Base-by-base conservation (phyloP, 2,113 vertebrate genomes). In the Gadus macrocephalus region DNA sequence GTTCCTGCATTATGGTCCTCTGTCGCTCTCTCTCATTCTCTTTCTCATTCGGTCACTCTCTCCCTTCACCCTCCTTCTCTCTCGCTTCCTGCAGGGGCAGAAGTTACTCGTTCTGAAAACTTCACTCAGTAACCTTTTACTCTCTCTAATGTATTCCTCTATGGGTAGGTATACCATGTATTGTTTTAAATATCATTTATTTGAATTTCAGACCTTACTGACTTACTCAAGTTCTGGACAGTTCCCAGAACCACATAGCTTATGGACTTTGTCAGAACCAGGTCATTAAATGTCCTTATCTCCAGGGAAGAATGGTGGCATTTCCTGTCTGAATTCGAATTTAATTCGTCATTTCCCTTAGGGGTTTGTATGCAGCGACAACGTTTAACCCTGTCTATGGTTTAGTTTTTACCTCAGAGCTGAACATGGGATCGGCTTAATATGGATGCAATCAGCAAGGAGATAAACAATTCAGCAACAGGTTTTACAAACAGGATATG, bases 61-160 rank as follows among this genome's bases (percentile, higher is more conserved):
- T n/a, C 55, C 4, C 82, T 84, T 67, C 78, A 80, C 84, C 83
- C 81, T 86, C 81, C 68, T 78, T 61, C 8, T 70, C 68, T 69
- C 58, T 69, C 67, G 80, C 74, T 87, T 88, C 83, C 85, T 87
- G 85, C 73, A 73, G 66, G 72, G 59, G 63, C 22, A 4, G 25
- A 25, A 25, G 25, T 25, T 25, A 25, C 25, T 25, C 2, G 25
- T 25, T 49, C 42, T 49, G 7, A 12, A 9, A 11, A 49, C 5
- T 49, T 9, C 8, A 9, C 12, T 8, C 27, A 12, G 1, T 12
- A 6, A 35, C 3, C 4, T 16, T 64, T 53, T 1, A 20, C 1
- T 0, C 4, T 27, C 9, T 68, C 1, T 25, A 71, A 15, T 68
- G 62, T 60, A 58, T 70, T 71, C 62, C 67, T 49, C 42, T 20